Evolutionary conservation across 2,113 vertebrate species (phyloP).

Genomic region (Cephalopholis sonnerati): DNA sequence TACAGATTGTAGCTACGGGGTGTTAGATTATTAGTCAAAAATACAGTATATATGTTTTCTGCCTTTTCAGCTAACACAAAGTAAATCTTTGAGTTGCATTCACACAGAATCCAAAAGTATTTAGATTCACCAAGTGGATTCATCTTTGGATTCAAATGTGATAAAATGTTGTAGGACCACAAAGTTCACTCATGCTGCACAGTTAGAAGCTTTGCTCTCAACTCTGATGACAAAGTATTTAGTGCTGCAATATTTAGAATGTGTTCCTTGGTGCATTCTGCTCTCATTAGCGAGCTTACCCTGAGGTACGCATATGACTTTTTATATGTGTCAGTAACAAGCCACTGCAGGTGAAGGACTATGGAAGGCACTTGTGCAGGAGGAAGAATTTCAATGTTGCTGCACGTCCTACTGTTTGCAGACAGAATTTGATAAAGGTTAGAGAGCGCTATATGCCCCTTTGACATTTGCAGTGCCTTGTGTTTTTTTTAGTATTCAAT

Average conservation of each 20-base stretch:
- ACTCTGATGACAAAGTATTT: background rate
- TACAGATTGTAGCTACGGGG: too few relatives aligned
- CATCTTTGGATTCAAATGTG: too few relatives aligned
- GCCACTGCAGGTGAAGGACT: slow-evolving; percentile 2
- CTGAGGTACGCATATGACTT: background rate
- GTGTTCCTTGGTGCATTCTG: background rate
- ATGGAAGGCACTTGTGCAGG: background rate
- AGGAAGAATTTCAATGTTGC: background rate
- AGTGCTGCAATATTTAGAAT: background rate
- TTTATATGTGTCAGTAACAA: background rate
- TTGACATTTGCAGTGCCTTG: slow-evolving; percentile 47
- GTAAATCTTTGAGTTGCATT: too few relatives aligned
- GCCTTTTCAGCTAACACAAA: too few relatives aligned
- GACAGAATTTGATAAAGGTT: slow-evolving; percentile 51
- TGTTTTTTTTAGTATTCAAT: slow-evolving; percentile 8
- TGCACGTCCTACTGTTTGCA: slow-evolving; percentile 25
- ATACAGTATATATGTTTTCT: too few relatives aligned
- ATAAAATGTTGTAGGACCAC: too few relatives aligned
- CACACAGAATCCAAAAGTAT: too few relatives aligned
- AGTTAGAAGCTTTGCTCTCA: background rate
- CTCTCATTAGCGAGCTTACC: background rate
- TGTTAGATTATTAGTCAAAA: too few relatives aligned
- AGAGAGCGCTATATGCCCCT: slow-evolving; percentile 18
- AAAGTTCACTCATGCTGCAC: too few relatives aligned
- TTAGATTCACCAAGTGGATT: too few relatives aligned